A percentile compares a stretch with the other conserved stretches of the same genome.
phyloP scores from a whole-genome alignment of 2,113 vertebrate genomes.

The Clarias macrocephalus region DNA sequence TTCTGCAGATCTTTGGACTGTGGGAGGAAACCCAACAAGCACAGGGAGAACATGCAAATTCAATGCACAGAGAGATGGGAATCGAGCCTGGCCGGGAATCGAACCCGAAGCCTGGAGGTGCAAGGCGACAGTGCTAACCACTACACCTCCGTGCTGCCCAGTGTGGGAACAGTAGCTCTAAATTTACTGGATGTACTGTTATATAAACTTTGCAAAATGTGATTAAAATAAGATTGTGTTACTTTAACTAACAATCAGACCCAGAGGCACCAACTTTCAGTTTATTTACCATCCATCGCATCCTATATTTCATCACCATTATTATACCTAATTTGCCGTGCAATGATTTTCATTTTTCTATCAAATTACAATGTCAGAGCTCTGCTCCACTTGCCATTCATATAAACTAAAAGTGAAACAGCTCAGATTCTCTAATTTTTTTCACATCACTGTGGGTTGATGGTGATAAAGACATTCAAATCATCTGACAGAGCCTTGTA shows the following conservation, averaged over 20 bases:
- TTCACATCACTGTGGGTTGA: background rate
- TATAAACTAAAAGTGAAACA: background rate
- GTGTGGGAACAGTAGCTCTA: background rate
- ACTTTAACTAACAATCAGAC: background rate
- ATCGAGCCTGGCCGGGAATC: no score
- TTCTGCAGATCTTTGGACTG: no score
- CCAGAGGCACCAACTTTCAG: background rate
- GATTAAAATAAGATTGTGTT: background rate
- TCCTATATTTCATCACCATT: background rate
- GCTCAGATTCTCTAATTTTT: background rate
- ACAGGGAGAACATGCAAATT: no score
- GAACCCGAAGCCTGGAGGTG: no score
- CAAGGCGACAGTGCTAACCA: no score
- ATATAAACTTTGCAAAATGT: background rate
- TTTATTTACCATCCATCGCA: background rate
- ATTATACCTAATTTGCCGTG: background rate
- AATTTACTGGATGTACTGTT: background rate
- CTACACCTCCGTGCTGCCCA: no score
- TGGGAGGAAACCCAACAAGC: no score
- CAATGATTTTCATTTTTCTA: background rate
- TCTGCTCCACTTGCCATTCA: background rate
- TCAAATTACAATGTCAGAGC: constrained; percentile 2
- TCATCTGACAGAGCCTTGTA: background rate
- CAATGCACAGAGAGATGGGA: no score
- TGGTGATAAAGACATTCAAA: background rate